Evolutionary conservation across 1,140 invertebrate genomes (phyloP).

Genomic region (Geopemphigus sp.): DNA sequence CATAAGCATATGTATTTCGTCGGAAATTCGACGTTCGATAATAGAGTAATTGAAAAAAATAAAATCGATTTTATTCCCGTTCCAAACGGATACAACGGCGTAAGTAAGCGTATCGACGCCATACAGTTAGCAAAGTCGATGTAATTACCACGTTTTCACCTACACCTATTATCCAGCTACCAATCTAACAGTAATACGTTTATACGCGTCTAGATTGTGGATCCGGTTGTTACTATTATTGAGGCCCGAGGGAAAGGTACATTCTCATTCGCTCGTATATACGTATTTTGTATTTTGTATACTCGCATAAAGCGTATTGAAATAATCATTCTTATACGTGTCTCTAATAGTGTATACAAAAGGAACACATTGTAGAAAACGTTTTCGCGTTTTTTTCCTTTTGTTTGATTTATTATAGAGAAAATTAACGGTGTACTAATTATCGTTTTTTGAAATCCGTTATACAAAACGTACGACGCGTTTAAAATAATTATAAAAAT

Average conservation of each 20-base stretch:
- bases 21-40: too few species aligned
- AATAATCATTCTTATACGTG: background rate
- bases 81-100: background rate
- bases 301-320: background rate
- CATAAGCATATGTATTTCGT: too few species aligned
- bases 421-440: too few species aligned
- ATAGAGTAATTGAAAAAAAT: background rate
- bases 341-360: background rate
- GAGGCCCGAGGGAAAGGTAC: background rate
- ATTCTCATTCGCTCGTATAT: background rate
- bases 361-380: background rate
- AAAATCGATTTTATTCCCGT: background rate
- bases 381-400: background rate
- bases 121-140: background rate
- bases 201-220: background rate
- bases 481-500: too few species aligned
- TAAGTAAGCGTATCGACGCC: background rate
- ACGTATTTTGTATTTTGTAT: background rate
- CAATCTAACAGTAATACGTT: background rate
- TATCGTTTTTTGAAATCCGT: too few species aligned
- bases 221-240: conserved; percentile 29
- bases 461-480: too few species aligned
- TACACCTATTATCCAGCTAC: background rate
- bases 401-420: background rate
- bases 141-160: conserved; percentile 15